phyloP scores from a whole-genome alignment of 1,140 invertebrate species.

The Hormaphis cornu region DNA sequence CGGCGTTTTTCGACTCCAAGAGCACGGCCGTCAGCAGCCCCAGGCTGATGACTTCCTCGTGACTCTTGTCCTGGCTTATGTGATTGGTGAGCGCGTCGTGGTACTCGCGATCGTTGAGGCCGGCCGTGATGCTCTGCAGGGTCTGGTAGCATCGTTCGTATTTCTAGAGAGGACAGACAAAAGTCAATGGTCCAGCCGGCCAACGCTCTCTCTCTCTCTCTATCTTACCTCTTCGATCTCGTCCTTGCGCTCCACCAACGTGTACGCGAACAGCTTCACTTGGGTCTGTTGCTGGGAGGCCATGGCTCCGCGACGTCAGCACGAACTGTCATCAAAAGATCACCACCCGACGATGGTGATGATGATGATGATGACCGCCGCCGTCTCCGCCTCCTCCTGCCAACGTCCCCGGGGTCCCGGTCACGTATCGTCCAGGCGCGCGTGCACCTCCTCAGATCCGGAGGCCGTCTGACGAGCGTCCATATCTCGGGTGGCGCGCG shows the following conservation, averaged over 20 bases:
- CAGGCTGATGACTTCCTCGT: slow-evolving; percentile 81
- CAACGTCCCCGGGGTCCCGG: neutral
- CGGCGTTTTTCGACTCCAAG: slow-evolving; percentile 70
- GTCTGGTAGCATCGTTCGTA: slow-evolving; percentile 71
- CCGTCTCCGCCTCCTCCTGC: neutral
- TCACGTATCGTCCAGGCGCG: slow-evolving; percentile 21
- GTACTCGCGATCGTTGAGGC: slow-evolving; percentile 83
- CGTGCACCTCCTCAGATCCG: neutral
- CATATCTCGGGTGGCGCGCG: neutral
- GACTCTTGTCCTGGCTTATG: slow-evolving; percentile 75
- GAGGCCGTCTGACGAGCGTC: neutral
- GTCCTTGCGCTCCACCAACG: slow-evolving; percentile 15
- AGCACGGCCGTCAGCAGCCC: slow-evolving; percentile 82
- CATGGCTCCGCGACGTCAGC: neutral
- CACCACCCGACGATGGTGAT: no score
- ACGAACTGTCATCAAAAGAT: neutral
- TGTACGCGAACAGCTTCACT: slow-evolving; percentile 11
- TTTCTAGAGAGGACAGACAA: slow-evolving; percentile 61
- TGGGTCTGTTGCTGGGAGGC: slow-evolving; percentile 2
- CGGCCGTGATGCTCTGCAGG: slow-evolving; percentile 64
- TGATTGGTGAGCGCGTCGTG: slow-evolving; percentile 82
- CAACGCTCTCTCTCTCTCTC: no score
- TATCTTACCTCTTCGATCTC: slow-evolving; percentile 29
- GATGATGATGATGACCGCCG: no score
- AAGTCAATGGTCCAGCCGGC: slow-evolving; percentile 32